These are phyloP conservation scores for Acrocephalus arundinaceus DNA, from an alignment of 2,113 vertebrate species.

Conservation along the genomic window DNA sequence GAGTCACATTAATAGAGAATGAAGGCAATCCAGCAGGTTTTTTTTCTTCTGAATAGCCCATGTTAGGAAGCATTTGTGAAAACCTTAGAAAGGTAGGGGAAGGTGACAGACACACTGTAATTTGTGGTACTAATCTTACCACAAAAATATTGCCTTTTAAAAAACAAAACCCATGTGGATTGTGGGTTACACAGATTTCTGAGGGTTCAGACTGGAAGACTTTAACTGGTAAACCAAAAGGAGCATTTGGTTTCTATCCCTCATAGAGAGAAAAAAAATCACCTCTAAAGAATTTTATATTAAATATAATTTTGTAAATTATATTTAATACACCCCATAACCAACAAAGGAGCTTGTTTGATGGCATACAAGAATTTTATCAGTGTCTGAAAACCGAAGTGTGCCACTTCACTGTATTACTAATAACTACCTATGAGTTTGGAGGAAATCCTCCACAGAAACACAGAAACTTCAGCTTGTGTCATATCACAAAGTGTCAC, in stretches of 20 bases:
- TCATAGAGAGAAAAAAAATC: not conserved
- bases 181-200: not conserved
- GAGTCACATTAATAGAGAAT: not conserved
- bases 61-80: not conserved
- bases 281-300: not conserved
- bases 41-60: not conserved
- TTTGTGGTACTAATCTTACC: not conserved
- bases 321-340: not conserved
- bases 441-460: constrained; percentile 4
- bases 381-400: not conserved
- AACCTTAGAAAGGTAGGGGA: not conserved
- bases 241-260: not conserved
- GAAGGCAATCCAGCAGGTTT: not conserved
- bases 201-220: not conserved
- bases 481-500: not conserved
- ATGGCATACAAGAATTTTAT: not conserved
- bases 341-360: not conserved
- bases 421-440: not conserved
- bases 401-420: not conserved
- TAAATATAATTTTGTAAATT: not conserved
- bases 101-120: not conserved
- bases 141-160: not conserved
- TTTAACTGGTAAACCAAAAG: not conserved
- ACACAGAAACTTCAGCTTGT: not conserved
- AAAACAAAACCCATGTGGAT: not conserved